Percentiles rank a stretch among this genome's conserved stretches.
phyloP scores from a whole-genome alignment of 2,797 vertebrate genomes.

The Scleropages formosus region DNA sequence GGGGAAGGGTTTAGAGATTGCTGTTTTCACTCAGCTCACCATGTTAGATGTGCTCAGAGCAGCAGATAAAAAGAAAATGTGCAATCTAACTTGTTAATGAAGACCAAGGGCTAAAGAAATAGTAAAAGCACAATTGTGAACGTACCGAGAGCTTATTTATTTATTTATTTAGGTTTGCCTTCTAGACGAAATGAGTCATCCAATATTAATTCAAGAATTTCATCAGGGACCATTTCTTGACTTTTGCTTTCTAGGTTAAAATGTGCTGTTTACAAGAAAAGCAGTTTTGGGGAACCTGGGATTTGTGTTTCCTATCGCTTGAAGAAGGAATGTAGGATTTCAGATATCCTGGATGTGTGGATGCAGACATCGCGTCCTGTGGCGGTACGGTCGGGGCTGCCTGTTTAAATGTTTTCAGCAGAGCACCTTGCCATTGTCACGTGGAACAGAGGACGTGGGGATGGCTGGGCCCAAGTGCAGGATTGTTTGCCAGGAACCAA shows the following conservation, averaged over 20 bases:
- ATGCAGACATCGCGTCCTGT: not conserved
- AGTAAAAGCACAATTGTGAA: too few species aligned
- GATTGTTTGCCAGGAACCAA: too few species aligned
- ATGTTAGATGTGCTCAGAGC: not conserved
- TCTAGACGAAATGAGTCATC: not conserved
- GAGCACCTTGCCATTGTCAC: not conserved
- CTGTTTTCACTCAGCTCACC: not conserved
- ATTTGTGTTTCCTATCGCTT: not conserved
- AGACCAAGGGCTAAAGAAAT: not conserved
- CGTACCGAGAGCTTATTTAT: too few species aligned
- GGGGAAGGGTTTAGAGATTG: not conserved
- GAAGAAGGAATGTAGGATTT: not conserved
- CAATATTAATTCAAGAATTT: not conserved
- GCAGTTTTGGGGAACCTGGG: not conserved
- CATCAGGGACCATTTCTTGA: slow-evolving; percentile 1
- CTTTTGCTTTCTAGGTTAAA: slow-evolving; percentile 10
- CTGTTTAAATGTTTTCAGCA: not conserved
- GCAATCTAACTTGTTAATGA: too few species aligned
- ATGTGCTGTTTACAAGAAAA: not conserved
- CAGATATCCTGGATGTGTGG: too few species aligned
- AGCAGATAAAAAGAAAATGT: not conserved
- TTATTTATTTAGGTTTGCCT: not conserved
- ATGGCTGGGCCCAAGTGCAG: too few species aligned
- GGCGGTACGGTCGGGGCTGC: not conserved
- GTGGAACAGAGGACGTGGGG: too few species aligned